Evolutionary conservation across 2,888 invertebrate species (phyloP).

Genomic region (Himalopsyche anomala): DNA sequence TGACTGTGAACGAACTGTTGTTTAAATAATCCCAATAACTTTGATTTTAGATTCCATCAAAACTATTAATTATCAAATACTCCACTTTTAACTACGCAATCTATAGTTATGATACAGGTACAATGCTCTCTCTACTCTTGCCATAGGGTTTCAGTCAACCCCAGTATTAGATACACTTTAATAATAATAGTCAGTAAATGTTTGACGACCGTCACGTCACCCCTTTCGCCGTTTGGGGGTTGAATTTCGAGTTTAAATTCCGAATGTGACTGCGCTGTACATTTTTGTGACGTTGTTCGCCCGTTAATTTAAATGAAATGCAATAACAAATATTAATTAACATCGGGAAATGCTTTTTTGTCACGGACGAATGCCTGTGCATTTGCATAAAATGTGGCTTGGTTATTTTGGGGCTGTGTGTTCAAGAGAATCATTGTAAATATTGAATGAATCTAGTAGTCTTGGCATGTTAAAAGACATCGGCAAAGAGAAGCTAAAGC

Average conservation of each 20-base stretch:
- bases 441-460: neutral
- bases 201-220: conserved; percentile 59
- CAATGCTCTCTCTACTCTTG: neutral
- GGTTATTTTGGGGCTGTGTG: conserved; percentile 4
- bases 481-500: too few relatives aligned
- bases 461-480: neutral
- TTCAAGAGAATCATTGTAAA: conserved; percentile 1
- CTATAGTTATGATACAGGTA: neutral
- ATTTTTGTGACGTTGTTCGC: conserved; percentile 41
- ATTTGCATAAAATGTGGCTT: conserved; percentile 5
- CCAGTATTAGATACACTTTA: conserved; percentile 56
- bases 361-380: conserved; percentile 12
- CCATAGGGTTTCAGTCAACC: neutral
- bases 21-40: too few relatives aligned
- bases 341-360: conserved; percentile 28
- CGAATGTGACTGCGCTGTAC: conserved; percentile 43
- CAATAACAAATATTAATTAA: conserved; percentile 42
- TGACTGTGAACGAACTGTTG: too few relatives aligned
- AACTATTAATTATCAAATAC: neutral
- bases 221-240: conserved; percentile 49
- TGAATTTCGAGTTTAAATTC: conserved; percentile 46
- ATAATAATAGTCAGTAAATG: conserved; percentile 66
- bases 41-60: too few relatives aligned
- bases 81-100: neutral
- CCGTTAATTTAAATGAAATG: conserved; percentile 48